Evolutionary conservation across 2,797 vertebrate species (phyloP), one percentile per base, ranked within the genome.

Genomic region (Acridotheres tristis): DNA sequence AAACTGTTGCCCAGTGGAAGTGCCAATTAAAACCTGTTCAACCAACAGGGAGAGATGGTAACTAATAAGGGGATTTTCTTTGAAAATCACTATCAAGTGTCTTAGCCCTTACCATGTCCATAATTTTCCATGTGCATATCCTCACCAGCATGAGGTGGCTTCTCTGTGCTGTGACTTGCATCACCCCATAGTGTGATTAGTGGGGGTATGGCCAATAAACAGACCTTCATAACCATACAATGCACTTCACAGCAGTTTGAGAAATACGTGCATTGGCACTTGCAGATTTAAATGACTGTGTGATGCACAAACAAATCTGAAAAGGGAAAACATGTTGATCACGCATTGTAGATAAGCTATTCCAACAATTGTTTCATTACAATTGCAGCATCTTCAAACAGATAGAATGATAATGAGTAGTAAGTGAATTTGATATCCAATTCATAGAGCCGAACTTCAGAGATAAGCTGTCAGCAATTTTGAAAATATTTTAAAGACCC

Each of bases 331-430:
- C 26, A 16, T 4, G 10, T 67, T 71, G 78, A 91, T 45, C 83
- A 55, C 2, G 20, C 22, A 16, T 10, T 26, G 68, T 36, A 87
- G 74, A 58, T 25, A 42, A 81, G n/a, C 66, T 79, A 81, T 69
- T 90, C 65, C 83, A 75, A 91, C 74, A 85, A 83, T 45, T 40
- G 38, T 69, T 96, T 73, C 29, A 67, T 74, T 95, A 88, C 90
- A 91, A 47, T 61, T 89, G 61, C 26, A 79, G 23, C 58, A 47
- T 47, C 50, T 91, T 47, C 85, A 92, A 93, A 95, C 16, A 59
- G 83, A 73, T 85, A 61, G 53, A 74, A 55, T 34, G 50, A 84
- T 86, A 80, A 79, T 22, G 54, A 71, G 7, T 29, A 84, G 57
- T 36, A 94, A 74, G 8, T 73, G 55, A 92, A 85, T 81, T 65